phyloP scores from a whole-genome alignment of 2,113 vertebrate genomes.

The Rhegmatorhina hoffmannsi region DNA sequence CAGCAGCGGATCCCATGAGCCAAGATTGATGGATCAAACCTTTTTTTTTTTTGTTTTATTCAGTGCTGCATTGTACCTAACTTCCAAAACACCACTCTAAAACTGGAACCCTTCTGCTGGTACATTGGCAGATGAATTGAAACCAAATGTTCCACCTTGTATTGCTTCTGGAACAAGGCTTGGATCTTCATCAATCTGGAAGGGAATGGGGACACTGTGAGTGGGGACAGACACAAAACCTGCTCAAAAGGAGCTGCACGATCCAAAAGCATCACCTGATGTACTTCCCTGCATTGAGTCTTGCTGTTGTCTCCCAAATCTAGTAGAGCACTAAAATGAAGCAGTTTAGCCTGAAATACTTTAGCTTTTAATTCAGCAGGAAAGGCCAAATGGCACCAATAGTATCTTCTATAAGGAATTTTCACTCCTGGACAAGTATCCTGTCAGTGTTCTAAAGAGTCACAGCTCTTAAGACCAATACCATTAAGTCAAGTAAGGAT shows the following conservation, averaged over 20 bases:
- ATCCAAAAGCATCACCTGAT: not conserved
- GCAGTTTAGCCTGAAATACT: rapidly evolving
- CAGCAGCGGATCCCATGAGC: constrained; percentile 99
- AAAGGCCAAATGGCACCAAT: rapidly evolving
- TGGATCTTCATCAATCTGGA: constrained; percentile 97
- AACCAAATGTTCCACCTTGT: constrained; percentile 97
- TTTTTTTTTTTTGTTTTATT: constrained; percentile 80
- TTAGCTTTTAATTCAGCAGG: rapidly evolving
- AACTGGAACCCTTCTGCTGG: constrained; percentile 99
- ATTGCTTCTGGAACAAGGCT: constrained; percentile 97
- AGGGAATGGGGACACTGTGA: not conserved
- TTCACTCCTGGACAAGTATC: not conserved
- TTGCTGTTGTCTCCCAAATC: not conserved
- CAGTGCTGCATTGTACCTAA: constrained; percentile 99
- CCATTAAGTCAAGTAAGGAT: not conserved
- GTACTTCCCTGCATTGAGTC: not conserved
- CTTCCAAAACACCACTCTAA: constrained; percentile 88
- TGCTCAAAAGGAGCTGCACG: not conserved
- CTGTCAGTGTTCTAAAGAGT: not conserved
- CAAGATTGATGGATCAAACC: constrained; percentile 99
- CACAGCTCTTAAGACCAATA: not conserved
- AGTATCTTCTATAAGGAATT: rapidly evolving
- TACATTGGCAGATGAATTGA: constrained; percentile 98
- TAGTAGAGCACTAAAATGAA: rapidly evolving
- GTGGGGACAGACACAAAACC: not conserved